phyloP scores from a whole-genome alignment of 2,113 vertebrate genomes.

The Oreochromis niloticus region DNA sequence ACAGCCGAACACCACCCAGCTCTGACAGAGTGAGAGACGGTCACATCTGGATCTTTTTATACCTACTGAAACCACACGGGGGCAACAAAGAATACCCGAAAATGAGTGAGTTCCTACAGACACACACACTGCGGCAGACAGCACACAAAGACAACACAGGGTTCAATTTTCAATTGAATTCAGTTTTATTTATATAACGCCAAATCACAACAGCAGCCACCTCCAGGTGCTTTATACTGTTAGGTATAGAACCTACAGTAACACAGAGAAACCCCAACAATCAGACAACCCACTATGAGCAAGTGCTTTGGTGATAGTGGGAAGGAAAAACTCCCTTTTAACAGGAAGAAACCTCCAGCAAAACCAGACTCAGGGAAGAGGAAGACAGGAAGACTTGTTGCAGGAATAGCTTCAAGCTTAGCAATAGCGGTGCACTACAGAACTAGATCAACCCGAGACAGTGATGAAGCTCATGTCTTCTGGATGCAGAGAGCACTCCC shows the following conservation, averaged over 20 bases:
- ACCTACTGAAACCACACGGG: not conserved
- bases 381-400: not conserved
- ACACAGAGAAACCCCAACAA: not conserved
- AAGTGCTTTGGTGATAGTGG: not conserved
- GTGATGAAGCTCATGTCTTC: not conserved
- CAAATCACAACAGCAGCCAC: not conserved
- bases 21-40: not conserved
- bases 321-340: not conserved
- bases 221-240: not conserved
- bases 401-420: not conserved
- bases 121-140: not conserved
- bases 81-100: not conserved
- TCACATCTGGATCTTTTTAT: conserved; percentile 18
- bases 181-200: not conserved
- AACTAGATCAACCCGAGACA: not conserved
- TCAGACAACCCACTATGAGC: not conserved
- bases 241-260: not conserved
- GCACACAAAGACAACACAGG: not conserved
- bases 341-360: not conserved
- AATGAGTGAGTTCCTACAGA: not conserved
- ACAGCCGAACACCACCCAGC: conserved; percentile 8
- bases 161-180: not conserved
- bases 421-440: not conserved
- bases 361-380: not conserved
- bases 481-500: not conserved